Base-by-base conservation (phyloP, 1,140 invertebrate species). In the Bombus huntii region DNA sequence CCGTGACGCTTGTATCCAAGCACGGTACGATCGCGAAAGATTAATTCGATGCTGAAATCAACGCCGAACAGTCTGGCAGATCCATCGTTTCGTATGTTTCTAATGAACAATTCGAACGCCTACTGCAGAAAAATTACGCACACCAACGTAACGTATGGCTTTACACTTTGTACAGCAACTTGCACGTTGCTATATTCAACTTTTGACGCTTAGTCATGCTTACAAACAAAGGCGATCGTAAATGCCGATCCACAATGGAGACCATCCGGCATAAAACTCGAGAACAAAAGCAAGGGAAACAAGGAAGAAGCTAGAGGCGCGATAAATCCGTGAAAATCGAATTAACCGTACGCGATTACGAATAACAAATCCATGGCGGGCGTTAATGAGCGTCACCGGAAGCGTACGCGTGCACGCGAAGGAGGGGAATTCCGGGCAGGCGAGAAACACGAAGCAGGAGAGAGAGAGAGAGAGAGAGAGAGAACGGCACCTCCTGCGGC, bases 301-400 rank as follows among this genome's bases (percentile, higher is more conserved):
- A 31, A 34, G 31, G 65, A 34, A 68, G 31, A 34, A 37, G 22
- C n/a, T 15, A 18, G 31, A 68, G 12, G 15, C 4, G 68, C 34
- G 6, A 66, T 66, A 71, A 83, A 83, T 81, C 72, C 91, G 90
- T 91, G 93, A 92, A 93, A 94, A 94, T 93, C 90, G 92, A 94
- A 95, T 95, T 94, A 94, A 94, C 89, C 91, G 92, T 88, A 88
- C 88, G 91, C 93, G 93, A 94, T 95, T 94, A 94, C 92, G 86
- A 85, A 90, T 88, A 93, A 94, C 93, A 95, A 95, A 95, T 95
- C 94, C 94, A 92, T 93, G 93, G 91, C 87, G 91, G 92, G 92
- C 93, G 94, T 94, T 95, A 95, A 95, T 95, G 94, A 95, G 93
- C 92, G 94, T 94, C 93, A 85, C 90, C 94, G 94, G 94, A 95